Base-by-base conservation (phyloP, 2,888 invertebrate species). In the Pachymerium ferrugineum region DNA sequence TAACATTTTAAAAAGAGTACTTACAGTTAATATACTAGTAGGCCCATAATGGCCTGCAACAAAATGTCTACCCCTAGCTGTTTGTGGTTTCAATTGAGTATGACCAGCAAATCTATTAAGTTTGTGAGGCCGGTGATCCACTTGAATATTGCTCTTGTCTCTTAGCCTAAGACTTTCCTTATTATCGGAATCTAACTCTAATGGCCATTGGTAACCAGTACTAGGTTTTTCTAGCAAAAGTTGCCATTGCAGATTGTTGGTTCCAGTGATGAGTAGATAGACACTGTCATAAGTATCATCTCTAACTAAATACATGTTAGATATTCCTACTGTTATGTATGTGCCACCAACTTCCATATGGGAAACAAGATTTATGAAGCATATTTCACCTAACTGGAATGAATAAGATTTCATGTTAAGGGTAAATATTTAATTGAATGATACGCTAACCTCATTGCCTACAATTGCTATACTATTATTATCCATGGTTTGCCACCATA, bases 401-500 rank as follows among this genome's bases (percentile, higher is more conserved):
- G 74, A 73, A 47, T n/a, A 33, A 8, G 6, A 8, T 8, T 8
- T 33, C 6, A 33, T 33, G 33, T 12, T 33, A 33, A 54, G 14
- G 14, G 14, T 54, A 10, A 54, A n/a, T n/a, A n/a, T n/a, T n/a
- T n/a, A n/a, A 14, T 14, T 54, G 62, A 54, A 54, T 35, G n/a
- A n/a, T n/a, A 16, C 10, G n/a, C 74, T 10, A 70, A 75, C 75
- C 70, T 79, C 80, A 30, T 82, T 83, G 16, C 80, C 82, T 38
- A 81, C 78, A 68, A 82, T 79, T 67, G 81, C 82, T 70, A 82
- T 78, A 62, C 81, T 80, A 47, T 89, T 87, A 33, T 88, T 88
- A 78, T 89, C 89, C 76, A 87, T 84, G 12, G 91, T 91, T 78
- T 90, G 87, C 92, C 92, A 92, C 90, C 91, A 91, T 12, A 88